Evolutionary conservation across 1,140 invertebrate genomes (phyloP).

Genomic region (Schlechtendalia chinensis): DNA sequence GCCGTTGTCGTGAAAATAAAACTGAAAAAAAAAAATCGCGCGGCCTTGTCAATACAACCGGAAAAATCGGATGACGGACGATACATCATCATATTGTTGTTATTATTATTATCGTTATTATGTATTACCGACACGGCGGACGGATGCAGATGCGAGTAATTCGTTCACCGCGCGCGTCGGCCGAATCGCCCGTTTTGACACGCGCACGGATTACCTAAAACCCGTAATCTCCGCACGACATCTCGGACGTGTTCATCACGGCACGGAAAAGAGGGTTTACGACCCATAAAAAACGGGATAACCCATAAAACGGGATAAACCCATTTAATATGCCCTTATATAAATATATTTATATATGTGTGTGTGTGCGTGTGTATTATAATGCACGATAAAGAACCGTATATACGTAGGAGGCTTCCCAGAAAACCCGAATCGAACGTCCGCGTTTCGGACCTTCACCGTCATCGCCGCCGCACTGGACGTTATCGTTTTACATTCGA

Average conservation of each 20-base stretch:
- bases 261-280: background rate
- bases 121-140: too few relatives aligned
- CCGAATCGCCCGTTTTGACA: constrained; percentile 9
- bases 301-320: background rate
- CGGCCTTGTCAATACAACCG: background rate
- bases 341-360: background rate
- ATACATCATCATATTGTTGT: background rate
- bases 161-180: background rate
- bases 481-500: too few relatives aligned
- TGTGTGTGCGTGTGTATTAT: too few relatives aligned
- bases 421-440: too few relatives aligned
- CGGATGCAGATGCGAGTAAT: background rate
- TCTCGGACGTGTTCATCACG: background rate
- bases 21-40: background rate
- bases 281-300: background rate
- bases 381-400: too few relatives aligned
- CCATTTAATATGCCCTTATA: background rate
- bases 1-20: background rate
- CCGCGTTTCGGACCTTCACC: too few relatives aligned
- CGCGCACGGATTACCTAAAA: background rate
- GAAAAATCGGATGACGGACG: constrained; percentile 8
- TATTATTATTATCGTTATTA: too few relatives aligned
- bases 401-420: too few relatives aligned
- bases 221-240: background rate
- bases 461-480: too few relatives aligned